Evolutionary conservation across 2,888 invertebrate species (phyloP).

Genomic region (Dusona sp.): DNA sequence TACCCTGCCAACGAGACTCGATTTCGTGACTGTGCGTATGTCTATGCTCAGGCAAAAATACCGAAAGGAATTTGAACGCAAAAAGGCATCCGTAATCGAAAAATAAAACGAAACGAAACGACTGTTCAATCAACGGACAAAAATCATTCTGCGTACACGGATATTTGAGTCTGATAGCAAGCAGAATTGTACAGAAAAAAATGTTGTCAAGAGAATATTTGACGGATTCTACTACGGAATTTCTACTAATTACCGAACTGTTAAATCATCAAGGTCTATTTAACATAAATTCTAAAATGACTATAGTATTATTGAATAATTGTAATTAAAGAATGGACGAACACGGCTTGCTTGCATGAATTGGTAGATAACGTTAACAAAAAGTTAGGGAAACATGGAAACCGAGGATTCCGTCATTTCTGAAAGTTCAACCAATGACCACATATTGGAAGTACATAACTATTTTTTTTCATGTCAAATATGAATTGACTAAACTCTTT

Average conservation of each 20-base stretch:
- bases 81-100: constrained; percentile 3
- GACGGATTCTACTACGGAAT: background rate
- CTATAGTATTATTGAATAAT: too few species aligned
- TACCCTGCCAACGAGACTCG: constrained; percentile 54
- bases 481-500: too few species aligned
- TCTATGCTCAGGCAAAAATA: background rate
- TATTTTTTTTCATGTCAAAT: too few species aligned
- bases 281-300: too few species aligned
- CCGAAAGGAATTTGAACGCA: constrained; percentile 14
- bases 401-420: background rate
- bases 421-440: background rate
- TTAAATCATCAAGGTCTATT: too few species aligned
- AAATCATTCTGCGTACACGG: background rate
- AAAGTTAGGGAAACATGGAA: background rate
- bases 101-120: background rate
- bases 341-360: background rate
- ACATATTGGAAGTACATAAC: too few species aligned
- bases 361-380: background rate
- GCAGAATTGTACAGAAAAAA: background rate
- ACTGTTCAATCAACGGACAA: constrained; percentile 1
- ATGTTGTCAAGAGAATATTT: background rate
- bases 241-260: background rate
- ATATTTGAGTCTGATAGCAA: background rate
- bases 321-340: background rate
- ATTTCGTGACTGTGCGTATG: constrained; percentile 24